Base-by-base conservation (phyloP, 2,113 vertebrate species). In the Numenius arquata region DNA sequence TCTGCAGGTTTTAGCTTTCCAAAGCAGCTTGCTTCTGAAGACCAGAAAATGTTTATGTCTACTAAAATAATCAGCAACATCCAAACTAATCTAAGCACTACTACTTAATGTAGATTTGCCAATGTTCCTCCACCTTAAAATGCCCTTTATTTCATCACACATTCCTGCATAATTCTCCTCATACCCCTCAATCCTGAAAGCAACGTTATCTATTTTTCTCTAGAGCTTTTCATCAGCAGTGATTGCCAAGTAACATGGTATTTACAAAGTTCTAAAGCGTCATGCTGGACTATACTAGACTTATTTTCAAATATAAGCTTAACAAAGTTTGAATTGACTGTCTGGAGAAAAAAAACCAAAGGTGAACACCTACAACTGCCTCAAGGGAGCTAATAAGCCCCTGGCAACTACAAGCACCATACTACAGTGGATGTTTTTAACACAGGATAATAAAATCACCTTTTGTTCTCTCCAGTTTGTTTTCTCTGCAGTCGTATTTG, bases 401-500 rank as follows among this genome's bases (percentile, higher is more conserved):
- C 38, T 45, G 41, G 38, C 8, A 95, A 59, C 63, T 66, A 74
- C 26, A 50, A 34, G 32, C 68, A 77, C 50, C 62, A 71, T 74
- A 73, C 15, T 21, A 62, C n/a, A 65, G 50, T 5, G 18, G 27
- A 65, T 34, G 6, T 56, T 88, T 58, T 47, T 62, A 93, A 56
- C 15, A 63, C 6, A 76, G 12, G 32, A 41, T 76, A 78, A 36
- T 15, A 55, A 20, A 63, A 40, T 77, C 97, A 99, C 99, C 99
- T 99, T 99, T 99, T 26, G 99, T 99, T 97, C 99, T 99, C 97
- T 99, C 99, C 93, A 99, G 98, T 96, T 99, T 99, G 96, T 99
- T 99, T 88, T 99, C 99, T 93, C 99, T 98, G 96, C 99, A 99
- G 98, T 99, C 99, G 2, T 98, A 99, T 94, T 99, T 99, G 98